A percentile compares a stretch with the other conserved stretches of the same genome.
Evolutionary conservation across 2,113 vertebrate species (phyloP).

Genomic region (Chunga burmeisteri): DNA sequence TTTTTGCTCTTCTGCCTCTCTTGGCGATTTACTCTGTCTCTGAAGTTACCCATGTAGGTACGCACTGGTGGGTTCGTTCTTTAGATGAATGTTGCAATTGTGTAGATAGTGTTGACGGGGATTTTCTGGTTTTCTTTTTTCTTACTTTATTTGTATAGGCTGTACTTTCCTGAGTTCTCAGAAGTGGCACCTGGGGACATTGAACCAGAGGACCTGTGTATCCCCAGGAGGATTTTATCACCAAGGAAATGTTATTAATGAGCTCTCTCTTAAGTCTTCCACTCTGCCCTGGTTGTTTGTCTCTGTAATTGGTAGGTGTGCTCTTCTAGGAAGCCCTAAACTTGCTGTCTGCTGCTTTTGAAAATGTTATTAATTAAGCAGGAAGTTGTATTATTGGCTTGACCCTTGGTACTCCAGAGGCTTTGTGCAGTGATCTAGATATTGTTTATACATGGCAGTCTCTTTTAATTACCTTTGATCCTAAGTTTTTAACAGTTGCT

Average conservation of each 20-base stretch:
- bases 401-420: not conserved
- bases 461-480: slow-evolving; percentile 23
- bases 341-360: not conserved
- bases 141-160: not conserved
- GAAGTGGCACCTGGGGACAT: not conserved
- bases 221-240: not conserved
- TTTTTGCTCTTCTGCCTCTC: not conserved
- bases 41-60: not conserved
- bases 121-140: not conserved
- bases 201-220: not conserved
- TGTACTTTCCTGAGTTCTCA: not conserved
- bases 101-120: not conserved
- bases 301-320: not conserved
- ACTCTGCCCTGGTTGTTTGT: not conserved
- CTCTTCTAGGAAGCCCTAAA: not conserved
- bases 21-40: not conserved
- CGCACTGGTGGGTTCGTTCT: not conserved
- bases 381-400: not conserved
- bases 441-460: not conserved
- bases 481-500: not conserved
- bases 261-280: not conserved
- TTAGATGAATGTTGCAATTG: not conserved
- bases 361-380: not conserved
- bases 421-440: not conserved
- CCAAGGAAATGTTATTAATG: not conserved